A percentile compares a stretch with the other conserved stretches of the same genome.
Evolutionary conservation across 2,888 invertebrate genomes (phyloP).

Genomic region (Cryptophagus acutangulus): DNA sequence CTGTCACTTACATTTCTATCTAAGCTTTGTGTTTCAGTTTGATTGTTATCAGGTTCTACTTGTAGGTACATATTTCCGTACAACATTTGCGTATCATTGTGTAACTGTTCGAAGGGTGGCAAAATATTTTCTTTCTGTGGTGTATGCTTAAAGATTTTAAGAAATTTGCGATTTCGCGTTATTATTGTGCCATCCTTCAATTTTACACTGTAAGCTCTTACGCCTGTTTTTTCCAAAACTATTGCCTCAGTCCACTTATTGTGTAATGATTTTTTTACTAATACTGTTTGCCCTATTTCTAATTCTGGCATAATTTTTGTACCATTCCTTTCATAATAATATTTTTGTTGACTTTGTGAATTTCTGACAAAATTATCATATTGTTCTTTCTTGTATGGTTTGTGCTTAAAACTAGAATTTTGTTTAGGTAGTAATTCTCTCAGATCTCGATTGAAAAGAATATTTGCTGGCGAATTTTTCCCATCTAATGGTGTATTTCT

Average conservation of each 20-base stretch:
- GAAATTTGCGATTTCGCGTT: slow-evolving; percentile 11
- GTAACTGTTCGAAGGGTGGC: no score
- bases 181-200: slow-evolving; percentile 9
- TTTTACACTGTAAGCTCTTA: slow-evolving; percentile 10
- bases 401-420: slow-evolving; percentile 8
- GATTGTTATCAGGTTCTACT: no score
- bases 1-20: no score
- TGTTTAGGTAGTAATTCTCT: slow-evolving; percentile 14
- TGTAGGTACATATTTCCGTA: no score
- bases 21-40: no score
- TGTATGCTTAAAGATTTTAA: no score
- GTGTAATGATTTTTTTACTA: slow-evolving; percentile 1
- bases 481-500: slow-evolving; percentile 23
- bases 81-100: no score
- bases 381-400: slow-evolving; percentile 6
- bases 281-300: not conserved
- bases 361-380: not conserved
- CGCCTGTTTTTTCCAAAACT: slow-evolving; percentile 7
- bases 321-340: not conserved
- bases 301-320: not conserved
- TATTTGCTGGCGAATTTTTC: slow-evolving; percentile 23
- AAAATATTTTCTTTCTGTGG: no score
- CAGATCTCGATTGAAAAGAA: slow-evolving; percentile 26
- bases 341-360: slow-evolving; percentile 1
- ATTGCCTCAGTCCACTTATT: slow-evolving; percentile 5